Percentiles rank a stretch among this genome's conserved stretches.
These are phyloP conservation scores for Diglossa cyanea DNA, from an alignment of 2,797 vertebrate species.

Conservation along the genomic window DNA sequence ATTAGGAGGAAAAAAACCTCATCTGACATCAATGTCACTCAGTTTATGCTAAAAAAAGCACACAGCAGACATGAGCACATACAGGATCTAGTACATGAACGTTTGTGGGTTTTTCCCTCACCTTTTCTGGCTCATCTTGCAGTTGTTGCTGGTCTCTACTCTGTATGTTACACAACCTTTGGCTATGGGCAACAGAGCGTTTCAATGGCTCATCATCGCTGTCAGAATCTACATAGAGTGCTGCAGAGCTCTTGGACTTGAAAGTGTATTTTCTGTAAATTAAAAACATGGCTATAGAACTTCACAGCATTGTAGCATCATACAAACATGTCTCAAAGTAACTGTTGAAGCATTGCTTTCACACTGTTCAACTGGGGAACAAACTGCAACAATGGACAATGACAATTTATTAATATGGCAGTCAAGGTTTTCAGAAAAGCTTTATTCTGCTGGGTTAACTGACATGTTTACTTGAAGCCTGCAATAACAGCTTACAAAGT, in stretches of 20 bases:
- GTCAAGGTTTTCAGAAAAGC: neutral
- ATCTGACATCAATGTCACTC: neutral
- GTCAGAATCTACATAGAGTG: slow-evolving; percentile 86
- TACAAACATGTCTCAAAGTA: neutral
- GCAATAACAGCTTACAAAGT: neutral
- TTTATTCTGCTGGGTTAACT: neutral
- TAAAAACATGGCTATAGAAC: neutral
- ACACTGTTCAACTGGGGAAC: neutral
- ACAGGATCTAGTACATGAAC: neutral
- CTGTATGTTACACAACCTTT: slow-evolving; percentile 78
- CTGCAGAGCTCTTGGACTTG: slow-evolving; percentile 79
- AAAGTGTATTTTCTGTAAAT: slow-evolving; percentile 83
- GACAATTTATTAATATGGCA: neutral
- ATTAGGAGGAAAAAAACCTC: neutral
- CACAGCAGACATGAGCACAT: neutral
- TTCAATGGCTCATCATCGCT: slow-evolving; percentile 89
- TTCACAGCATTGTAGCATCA: neutral
- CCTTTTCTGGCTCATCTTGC: slow-evolving; percentile 81
- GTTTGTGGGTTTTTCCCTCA: neutral
- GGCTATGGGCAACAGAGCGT: slow-evolving; percentile 79
- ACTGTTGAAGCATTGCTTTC: neutral
- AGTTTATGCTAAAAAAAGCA: neutral
- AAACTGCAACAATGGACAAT: neutral
- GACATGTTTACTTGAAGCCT: neutral
- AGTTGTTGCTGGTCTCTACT: slow-evolving; percentile 72